phyloP scores from a whole-genome alignment of 2,888 invertebrate species.

The Rapana venosa region DNA sequence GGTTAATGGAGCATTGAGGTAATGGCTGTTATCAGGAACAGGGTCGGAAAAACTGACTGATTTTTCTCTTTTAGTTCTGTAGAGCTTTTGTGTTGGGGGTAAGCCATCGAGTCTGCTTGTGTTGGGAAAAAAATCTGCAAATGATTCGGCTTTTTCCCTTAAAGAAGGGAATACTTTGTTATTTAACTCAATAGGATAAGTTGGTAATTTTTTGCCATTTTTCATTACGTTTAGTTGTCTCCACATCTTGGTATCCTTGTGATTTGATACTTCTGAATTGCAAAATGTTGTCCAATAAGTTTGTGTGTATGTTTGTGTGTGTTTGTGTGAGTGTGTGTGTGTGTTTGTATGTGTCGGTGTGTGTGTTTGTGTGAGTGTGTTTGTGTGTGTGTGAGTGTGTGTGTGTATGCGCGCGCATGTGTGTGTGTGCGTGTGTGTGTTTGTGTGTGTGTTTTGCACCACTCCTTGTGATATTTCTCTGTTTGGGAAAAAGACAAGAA shows the following conservation, averaged over 20 bases:
- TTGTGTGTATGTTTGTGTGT: neutral
- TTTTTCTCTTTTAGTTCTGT: no score
- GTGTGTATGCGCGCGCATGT: neutral
- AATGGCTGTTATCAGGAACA: no score
- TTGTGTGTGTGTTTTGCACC: neutral
- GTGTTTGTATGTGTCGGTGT: neutral
- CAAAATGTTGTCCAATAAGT: neutral
- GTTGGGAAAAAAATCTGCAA: no score
- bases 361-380: neutral
- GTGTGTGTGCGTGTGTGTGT: neutral
- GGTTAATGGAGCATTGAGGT: no score
- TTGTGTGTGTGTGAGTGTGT: conserved; percentile 1
- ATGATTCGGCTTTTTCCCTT: no score
- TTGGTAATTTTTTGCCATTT: neutral
- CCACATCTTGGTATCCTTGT: neutral
- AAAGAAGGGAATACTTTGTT: no score
- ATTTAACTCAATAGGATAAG: no score
- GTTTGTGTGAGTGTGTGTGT: no score
- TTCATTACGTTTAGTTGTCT: neutral
- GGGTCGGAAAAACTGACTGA: no score
- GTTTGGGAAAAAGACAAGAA: no score
- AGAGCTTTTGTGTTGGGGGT: no score
- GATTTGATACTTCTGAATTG: neutral
- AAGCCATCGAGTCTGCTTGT: no score
- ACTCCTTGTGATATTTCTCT: neutral